Conservation (phyloP, 2,797 vertebrate genomes). For the Ctenopoma kingsleyae region DNA sequence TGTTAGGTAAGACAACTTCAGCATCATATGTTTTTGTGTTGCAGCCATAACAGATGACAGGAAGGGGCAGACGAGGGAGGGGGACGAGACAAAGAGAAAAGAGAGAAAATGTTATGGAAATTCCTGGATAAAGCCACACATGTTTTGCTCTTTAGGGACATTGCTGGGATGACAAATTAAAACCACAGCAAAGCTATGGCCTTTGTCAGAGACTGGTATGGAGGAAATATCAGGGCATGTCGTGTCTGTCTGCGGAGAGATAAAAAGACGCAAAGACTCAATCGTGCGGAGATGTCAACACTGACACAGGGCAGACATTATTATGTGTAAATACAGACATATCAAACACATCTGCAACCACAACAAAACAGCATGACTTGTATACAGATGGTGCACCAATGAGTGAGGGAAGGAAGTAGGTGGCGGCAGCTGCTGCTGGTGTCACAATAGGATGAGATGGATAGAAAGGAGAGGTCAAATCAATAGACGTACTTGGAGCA, state of each 20-base stretch:
- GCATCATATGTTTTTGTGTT: slow-evolving; percentile 13
- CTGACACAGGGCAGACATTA: background rate
- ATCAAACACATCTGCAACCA: slow-evolving; percentile 7
- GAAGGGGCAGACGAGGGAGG: background rate
- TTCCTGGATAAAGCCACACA: slow-evolving; percentile 37
- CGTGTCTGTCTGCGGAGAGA: slow-evolving; percentile 3
- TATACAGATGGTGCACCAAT: slow-evolving; percentile 48
- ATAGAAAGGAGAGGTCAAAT: slow-evolving; percentile 62
- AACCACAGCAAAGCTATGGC: slow-evolving; percentile 21
- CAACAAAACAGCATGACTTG: slow-evolving; percentile 26
- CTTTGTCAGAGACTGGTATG: slow-evolving; percentile 22
- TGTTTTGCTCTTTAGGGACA: slow-evolving; percentile 24
- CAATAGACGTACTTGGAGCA: slow-evolving; percentile 59
- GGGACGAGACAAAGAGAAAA: slow-evolving; percentile 37
- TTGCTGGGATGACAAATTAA: slow-evolving; percentile 33
- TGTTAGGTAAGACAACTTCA: slow-evolving; percentile 10
- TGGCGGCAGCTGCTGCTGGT: slow-evolving; percentile 38
- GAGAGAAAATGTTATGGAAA: slow-evolving; percentile 46
- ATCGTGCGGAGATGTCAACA: background rate
- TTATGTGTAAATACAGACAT: background rate
- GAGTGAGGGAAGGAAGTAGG: slow-evolving; percentile 47
- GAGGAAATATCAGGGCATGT: slow-evolving; percentile 19
- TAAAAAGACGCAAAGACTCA: background rate
- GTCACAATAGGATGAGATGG: slow-evolving; percentile 33
- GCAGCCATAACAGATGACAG: slow-evolving; percentile 29